Evolutionary conservation across 2,888 invertebrate species (phyloP).

Genomic region (Diloba caeruleocephala): DNA sequence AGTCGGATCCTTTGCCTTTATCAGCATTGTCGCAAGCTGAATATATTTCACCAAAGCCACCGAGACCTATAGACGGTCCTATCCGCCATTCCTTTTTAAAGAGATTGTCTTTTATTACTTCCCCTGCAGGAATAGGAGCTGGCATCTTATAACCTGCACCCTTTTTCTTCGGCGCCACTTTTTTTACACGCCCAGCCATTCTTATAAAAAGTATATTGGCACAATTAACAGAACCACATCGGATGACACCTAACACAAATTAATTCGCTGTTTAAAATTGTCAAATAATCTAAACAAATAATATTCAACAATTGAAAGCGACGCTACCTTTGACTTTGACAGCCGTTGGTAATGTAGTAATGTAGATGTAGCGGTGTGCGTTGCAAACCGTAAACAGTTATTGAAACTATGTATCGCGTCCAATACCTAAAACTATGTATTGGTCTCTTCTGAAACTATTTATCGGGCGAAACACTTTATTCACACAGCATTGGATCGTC

Average conservation of each 20-base stretch:
- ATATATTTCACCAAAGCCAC: constrained; percentile 98
- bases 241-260: constrained; percentile 12
- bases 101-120: constrained; percentile 92
- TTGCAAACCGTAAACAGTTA: too few species aligned
- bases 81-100: constrained; percentile 95
- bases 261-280: constrained; percentile 13
- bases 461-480: too few species aligned
- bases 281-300: constrained; percentile 35
- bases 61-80: constrained; percentile 95
- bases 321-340: constrained; percentile 45
- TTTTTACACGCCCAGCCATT: constrained; percentile 79
- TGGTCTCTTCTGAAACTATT: too few species aligned
- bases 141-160: constrained; percentile 90
- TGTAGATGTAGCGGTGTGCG: too few species aligned
- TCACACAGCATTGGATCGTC: too few species aligned
- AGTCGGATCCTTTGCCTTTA: constrained; percentile 84
- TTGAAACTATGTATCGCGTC: too few species aligned
- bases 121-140: constrained; percentile 92
- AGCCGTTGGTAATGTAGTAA: constrained; percentile 2
- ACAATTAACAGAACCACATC: constrained; percentile 16
- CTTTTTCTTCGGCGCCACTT: constrained; percentile 78
- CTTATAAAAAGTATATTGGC: constrained; percentile 19
- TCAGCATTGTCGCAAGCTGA: constrained; percentile 91
- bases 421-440: too few species aligned
- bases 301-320: constrained; percentile 42